Base-by-base conservation (phyloP, 2,888 invertebrate genomes). In the Trachelus stipa region DNA sequence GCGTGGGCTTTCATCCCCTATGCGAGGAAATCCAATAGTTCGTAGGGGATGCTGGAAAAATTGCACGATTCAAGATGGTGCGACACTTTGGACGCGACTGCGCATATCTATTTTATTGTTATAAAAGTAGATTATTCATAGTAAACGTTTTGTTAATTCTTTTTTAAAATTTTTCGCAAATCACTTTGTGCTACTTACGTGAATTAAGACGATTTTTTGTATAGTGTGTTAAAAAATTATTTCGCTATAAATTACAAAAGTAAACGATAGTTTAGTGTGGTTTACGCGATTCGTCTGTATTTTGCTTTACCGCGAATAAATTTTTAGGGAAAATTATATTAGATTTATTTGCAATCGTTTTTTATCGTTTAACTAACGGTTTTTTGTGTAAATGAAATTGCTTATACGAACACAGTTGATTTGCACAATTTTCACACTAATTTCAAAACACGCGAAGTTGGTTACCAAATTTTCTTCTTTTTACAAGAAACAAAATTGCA, bases 1-100 rank as follows among this genome's bases (percentile, higher is more conserved):
- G 88, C 87, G 86, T 86, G 85, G 83, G 83, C 77, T 75, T 79
- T 33, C 73, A 73, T 75, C 69, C 69, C 11, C 68, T 75, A 75
- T 69, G 75, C 76, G 33, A 56, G 15, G 68, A 68, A 56, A 78
- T 73, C 75, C 75, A 74, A 77, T 78, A 73, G 40, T 68, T 68
- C 71, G 74, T 15, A 31, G 34, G 75, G 56, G 34, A 33, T 23
- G 69, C 68, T 35, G 69, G 40, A 34, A 71, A 75, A 73, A 23
- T 69, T 35, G 68, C 34, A 35, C n/a, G 40, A 31, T 23, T 12
- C 69, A 81, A 81, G 81, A 85, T 85, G 84, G 85, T 77, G 81
- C 31, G 34, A 31, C 31, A 37, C 68, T n/a, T 1, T 9, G 56
- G 23, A 56, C 23, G 56, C 56, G 56, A 56, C 56, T 56, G 56